These are phyloP conservation scores for Tiliacea citrago DNA, from an alignment of 2,888 invertebrate genomes.

Conservation along the genomic window DNA sequence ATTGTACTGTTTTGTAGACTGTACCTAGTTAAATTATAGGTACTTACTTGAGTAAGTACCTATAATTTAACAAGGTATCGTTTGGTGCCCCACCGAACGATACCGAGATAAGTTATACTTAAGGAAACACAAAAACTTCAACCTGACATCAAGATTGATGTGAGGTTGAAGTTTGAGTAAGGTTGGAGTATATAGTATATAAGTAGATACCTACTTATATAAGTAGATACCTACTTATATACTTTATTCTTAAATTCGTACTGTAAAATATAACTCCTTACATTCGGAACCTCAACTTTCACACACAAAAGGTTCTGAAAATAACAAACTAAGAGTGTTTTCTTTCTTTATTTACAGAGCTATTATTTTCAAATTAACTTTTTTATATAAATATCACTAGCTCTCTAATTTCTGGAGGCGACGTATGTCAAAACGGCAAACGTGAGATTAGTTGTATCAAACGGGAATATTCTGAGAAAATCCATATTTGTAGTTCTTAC, in stretches of 20 bases:
- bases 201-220: too few species aligned
- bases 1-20: too few species aligned
- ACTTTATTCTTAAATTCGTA: slow-evolving; percentile 10
- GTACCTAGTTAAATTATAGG: too few species aligned
- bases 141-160: too few species aligned
- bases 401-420: slow-evolving; percentile 46
- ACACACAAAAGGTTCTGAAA: slow-evolving; percentile 6
- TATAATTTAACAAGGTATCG: too few species aligned
- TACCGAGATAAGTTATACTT: neutral
- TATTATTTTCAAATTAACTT: slow-evolving; percentile 20
- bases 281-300: neutral
- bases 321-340: neutral
- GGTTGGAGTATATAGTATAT: too few species aligned
- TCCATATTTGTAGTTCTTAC: neutral
- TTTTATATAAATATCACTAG: slow-evolving; percentile 5
- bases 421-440: slow-evolving; percentile 39
- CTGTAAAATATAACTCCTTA: slow-evolving; percentile 18
- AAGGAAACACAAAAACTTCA: neutral
- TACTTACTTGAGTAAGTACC: too few species aligned
- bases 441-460: slow-evolving; percentile 19
- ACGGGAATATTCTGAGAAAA: slow-evolving; percentile 14
- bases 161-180: too few species aligned
- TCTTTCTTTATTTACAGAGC: slow-evolving; percentile 5
- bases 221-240: too few species aligned
- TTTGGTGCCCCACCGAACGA: neutral